phyloP scores from a whole-genome alignment of 2,888 invertebrate species.

The Agonum fuliginosum region DNA sequence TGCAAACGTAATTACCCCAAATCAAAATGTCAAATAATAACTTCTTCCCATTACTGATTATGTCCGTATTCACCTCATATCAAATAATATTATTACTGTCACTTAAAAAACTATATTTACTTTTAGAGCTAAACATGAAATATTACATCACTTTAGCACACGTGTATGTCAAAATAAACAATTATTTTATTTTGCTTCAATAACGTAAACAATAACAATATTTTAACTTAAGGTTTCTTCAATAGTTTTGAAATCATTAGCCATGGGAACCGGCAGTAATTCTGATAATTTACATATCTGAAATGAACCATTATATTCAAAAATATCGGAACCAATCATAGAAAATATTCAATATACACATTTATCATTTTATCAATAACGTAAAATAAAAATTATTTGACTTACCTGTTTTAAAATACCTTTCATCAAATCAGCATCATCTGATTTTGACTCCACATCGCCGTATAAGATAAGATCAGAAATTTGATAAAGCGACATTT shows the following conservation, averaged over 20 bases:
- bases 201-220: background rate
- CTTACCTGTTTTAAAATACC: slow-evolving; percentile 48
- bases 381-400: slow-evolving; percentile 2
- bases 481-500: slow-evolving; percentile 23
- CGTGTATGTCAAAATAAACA: background rate
- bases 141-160: background rate
- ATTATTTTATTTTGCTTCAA: background rate
- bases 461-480: background rate
- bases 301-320: too few species aligned
- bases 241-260: background rate
- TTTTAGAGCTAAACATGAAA: background rate
- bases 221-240: background rate
- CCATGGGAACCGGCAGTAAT: background rate
- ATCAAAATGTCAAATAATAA: slow-evolving; percentile 47
- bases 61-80: background rate
- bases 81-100: background rate
- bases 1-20: slow-evolving; percentile 45
- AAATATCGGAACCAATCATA: too few species aligned
- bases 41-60: background rate
- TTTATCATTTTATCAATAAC: background rate
- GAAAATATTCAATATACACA: background rate
- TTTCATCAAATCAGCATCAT: slow-evolving; percentile 11
- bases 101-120: background rate
- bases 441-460: background rate
- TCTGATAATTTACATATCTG: too few species aligned